These are phyloP conservation scores for Sphenodon punctatus DNA, from an alignment of 2,797 vertebrate genomes.

Conservation along the genomic window DNA sequence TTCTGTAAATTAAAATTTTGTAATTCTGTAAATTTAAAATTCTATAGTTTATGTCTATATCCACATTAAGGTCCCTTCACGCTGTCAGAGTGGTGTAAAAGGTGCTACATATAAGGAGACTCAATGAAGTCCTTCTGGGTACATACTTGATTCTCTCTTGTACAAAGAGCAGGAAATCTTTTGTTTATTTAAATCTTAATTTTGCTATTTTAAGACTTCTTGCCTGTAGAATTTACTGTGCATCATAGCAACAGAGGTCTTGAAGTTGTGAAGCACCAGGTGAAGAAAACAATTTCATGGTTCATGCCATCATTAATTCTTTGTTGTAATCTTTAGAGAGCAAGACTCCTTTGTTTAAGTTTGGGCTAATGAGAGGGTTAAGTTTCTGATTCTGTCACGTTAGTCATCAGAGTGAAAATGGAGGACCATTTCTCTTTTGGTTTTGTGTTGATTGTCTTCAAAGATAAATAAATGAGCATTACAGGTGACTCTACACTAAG, in stretches of 20 bases:
- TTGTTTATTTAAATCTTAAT: conserved; percentile 8
- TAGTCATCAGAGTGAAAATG: conserved; percentile 74
- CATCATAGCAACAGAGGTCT: conserved; percentile 34
- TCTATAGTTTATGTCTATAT: not conserved
- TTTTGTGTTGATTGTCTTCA: conserved; percentile 14
- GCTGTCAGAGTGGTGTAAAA: not conserved
- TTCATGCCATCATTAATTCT: conserved; percentile 78
- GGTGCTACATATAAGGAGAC: not conserved
- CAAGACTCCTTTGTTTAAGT: conserved; percentile 80
- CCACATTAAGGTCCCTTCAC: not conserved
- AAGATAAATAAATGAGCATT: conserved; percentile 63
- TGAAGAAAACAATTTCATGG: conserved; percentile 87
- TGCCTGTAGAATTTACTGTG: not conserved
- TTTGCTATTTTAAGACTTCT: not conserved
- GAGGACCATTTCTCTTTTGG: conserved; percentile 47
- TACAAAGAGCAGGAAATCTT: not conserved
- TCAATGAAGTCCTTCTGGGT: not conserved
- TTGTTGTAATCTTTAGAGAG: conserved; percentile 80
- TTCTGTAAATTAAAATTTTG: not conserved
- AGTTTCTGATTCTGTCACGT: conserved; percentile 77
- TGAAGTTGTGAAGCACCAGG: conserved; percentile 76
- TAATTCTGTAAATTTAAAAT: no score
- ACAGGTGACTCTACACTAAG: conserved; percentile 59
- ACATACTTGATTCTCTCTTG: not conserved
- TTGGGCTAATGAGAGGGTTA: conserved; percentile 80